phyloP scores from a whole-genome alignment of 2,888 invertebrate species.

The Muschampia staudingeri region DNA sequence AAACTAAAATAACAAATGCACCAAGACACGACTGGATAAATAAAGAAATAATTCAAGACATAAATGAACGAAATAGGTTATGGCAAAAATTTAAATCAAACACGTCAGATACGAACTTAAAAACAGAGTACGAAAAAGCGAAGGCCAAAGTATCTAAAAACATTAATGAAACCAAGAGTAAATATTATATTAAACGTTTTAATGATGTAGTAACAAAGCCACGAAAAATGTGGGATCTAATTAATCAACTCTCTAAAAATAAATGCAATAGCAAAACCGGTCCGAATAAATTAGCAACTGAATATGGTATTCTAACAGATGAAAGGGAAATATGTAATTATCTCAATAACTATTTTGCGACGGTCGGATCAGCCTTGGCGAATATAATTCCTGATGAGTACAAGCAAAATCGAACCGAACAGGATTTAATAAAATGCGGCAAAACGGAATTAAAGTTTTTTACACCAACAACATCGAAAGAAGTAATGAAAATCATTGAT shows the following conservation, averaged over 20 bases:
- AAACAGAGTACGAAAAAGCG: constrained; percentile 2
- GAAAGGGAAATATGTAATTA: no score
- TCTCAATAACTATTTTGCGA: constrained; percentile 7
- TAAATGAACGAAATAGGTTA: constrained; percentile 28
- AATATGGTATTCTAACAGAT: not conserved
- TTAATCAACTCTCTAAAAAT: constrained; percentile 19
- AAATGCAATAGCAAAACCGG: not conserved
- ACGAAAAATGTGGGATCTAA: constrained; percentile 31
- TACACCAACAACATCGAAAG: not conserved
- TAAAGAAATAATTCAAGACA: constrained; percentile 22
- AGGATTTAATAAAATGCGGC: not conserved
- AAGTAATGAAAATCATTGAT: constrained; percentile 12
- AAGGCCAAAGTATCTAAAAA: constrained; percentile 14
- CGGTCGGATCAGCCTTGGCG: constrained; percentile 18
- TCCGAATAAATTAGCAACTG: constrained; percentile 3
- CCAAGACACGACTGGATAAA: constrained; percentile 35
- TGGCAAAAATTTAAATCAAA: constrained; percentile 33
- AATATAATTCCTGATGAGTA: not conserved
- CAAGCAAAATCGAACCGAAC: not conserved
- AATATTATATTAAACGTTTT: constrained; percentile 17
- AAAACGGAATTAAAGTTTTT: not conserved
- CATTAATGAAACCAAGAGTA: constrained; percentile 10
- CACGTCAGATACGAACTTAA: constrained; percentile 7
- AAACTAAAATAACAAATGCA: constrained; percentile 33
- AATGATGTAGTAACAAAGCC: constrained; percentile 1